Evolutionary conservation across 1,140 invertebrate genomes (phyloP).

Genomic region (Battus philenor): DNA sequence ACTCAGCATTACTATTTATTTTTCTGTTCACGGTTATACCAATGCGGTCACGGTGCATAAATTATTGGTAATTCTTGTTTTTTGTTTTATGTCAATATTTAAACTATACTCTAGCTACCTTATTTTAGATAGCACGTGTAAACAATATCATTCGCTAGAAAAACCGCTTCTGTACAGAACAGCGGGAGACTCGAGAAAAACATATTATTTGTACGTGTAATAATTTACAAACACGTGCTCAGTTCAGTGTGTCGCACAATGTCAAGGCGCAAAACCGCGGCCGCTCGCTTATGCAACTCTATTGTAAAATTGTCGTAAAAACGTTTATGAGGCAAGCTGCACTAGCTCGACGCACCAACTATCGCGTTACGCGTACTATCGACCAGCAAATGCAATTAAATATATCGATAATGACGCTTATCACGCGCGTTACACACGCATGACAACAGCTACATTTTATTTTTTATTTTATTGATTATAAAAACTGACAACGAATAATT

Average conservation of each 20-base stretch:
- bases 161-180: no score
- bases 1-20: no score
- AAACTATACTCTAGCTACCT: no score
- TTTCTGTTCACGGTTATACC: no score
- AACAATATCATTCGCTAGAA: no score
- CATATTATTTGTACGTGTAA: slow-evolving; percentile 31
- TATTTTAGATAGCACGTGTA: no score
- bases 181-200: not conserved
- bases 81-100: no score
- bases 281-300: slow-evolving; percentile 55
- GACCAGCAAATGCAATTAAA: slow-evolving; percentile 1
- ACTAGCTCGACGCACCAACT: slow-evolving; percentile 5
- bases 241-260: slow-evolving; percentile 62
- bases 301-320: slow-evolving; percentile 66
- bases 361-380: not conserved
- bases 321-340: slow-evolving; percentile 37
- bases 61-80: no score
- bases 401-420: slow-evolving; percentile 4
- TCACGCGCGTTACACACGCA: slow-evolving; percentile 1
- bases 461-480: no score
- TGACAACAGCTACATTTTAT: no score
- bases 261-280: slow-evolving; percentile 56
- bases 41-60: no score
- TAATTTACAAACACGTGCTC: slow-evolving; percentile 58
- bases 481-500: no score